Evolutionary conservation across 2,113 vertebrate genomes (phyloP), one percentile per base, ranked within the genome.

Genomic region (Pardalotus punctatus): DNA sequence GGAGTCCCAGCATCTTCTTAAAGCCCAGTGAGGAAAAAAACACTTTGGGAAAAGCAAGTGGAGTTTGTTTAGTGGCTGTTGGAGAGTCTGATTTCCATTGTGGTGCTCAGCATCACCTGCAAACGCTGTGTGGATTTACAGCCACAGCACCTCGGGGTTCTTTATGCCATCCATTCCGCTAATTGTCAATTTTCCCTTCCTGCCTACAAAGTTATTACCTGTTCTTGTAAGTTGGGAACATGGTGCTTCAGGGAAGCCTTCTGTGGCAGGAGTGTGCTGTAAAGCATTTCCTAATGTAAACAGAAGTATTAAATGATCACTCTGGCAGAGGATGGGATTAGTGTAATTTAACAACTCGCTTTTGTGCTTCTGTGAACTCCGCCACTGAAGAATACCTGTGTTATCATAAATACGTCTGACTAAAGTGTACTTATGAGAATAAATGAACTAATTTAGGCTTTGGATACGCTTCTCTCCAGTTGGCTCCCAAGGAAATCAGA

Each of bases 161-260:
- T 40, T 79, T 5, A 9, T 12, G 9, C 33, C 48, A 5, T 22
- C 16, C 31, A 14, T 91, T 56, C 36, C 40, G 45, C 53, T 92
- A 88, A 86, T 92, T 90, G 85, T 71, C 51, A 71, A 25, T 86
- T 93, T 93, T 88, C 73, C 50, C n/a, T 86, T 85, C 40, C 83
- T 27, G 48, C 27, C 80, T 74, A 17, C 40, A 48, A 11, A 91
- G 79, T 91, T 48, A 64, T 81, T 74, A 14, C 56, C 77, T 86
- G 3, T 81, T 83, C 72, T 71, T 84, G 11, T 5, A 24, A 64
- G 73, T 14, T 86, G 18, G 18, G 88, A 90, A 88, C 60, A 67
- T 31, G 67, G 27, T 86, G 72, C 87, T 94, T 73, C 64, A 80
- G 92, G 82, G 74, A 70, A 93, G 67, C 5, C 51, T 62, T 57